phyloP scores from a whole-genome alignment of 2,113 vertebrate species.

The Cephalopholis sonnerati region DNA sequence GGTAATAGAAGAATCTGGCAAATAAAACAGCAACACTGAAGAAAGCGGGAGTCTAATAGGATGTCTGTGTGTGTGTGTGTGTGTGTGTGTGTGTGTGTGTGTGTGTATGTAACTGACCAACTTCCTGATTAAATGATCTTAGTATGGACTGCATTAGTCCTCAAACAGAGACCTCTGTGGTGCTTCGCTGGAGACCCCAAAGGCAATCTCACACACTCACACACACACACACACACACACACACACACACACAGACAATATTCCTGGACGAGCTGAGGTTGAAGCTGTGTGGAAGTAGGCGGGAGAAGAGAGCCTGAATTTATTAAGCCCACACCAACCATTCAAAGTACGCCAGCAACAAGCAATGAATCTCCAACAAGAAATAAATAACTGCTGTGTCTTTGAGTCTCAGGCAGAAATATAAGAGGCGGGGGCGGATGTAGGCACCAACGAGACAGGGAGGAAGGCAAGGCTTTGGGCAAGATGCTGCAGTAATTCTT shows the following conservation, averaged over 20 bases:
- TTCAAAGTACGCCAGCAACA: slow-evolving; percentile 63
- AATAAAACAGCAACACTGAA: slow-evolving; percentile 21
- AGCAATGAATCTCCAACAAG: slow-evolving; percentile 74
- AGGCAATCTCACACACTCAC: neutral
- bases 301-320: slow-evolving; percentile 67
- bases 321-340: slow-evolving; percentile 73
- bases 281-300: slow-evolving; percentile 52
- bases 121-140: slow-evolving; percentile 32
- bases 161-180: slow-evolving; percentile 29
- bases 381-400: slow-evolving; percentile 71
- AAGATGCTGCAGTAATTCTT: slow-evolving; percentile 60
- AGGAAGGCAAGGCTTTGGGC: slow-evolving; percentile 54
- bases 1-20: slow-evolving; percentile 1
- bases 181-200: slow-evolving; percentile 10
- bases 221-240: slow-evolving; percentile 19
- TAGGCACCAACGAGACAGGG: slow-evolving; percentile 35
- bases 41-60: slow-evolving; percentile 15
- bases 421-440: slow-evolving; percentile 52
- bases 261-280: slow-evolving; percentile 24
- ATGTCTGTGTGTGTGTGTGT: neutral
- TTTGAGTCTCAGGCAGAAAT: slow-evolving; percentile 59
- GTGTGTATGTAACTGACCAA: slow-evolving; percentile 12
- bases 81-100: neutral
- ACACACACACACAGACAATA: slow-evolving; percentile 12
- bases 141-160: neutral